A percentile compares a stretch with the other conserved stretches of the same genome.
These are phyloP conservation scores for Scartelaos histophorus DNA, from an alignment of 2,113 vertebrate species.

Conservation along the genomic window DNA sequence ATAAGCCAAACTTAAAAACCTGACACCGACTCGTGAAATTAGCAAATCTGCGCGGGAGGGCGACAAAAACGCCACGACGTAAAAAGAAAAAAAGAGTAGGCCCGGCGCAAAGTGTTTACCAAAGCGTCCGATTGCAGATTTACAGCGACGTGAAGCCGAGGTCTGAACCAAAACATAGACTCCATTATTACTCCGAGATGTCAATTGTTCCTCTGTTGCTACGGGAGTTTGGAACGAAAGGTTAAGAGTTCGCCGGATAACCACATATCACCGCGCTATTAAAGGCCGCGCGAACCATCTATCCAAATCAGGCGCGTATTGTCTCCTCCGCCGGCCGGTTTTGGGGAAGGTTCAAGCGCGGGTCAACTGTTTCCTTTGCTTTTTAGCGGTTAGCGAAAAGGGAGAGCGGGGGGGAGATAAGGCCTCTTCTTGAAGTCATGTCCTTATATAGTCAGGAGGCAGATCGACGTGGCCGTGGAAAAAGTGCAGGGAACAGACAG, in stretches of 20 bases:
- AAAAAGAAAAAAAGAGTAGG: no score
- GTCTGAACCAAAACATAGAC: background rate
- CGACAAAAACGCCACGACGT: no score
- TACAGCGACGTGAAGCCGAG: background rate
- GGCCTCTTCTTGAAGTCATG: conserved; percentile 27
- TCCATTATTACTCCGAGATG: background rate
- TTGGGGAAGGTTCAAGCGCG: background rate
- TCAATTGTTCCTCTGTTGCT: background rate
- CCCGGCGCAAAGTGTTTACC: background rate
- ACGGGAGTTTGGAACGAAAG: background rate
- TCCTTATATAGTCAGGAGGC: conserved; percentile 64
- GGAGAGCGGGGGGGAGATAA: conserved; percentile 30
- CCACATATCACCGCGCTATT: background rate
- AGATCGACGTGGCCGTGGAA: conserved; percentile 18
- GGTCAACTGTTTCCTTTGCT: conserved; percentile 39
- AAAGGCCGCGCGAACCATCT: background rate
- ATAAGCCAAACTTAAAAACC: no score
- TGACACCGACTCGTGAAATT: no score
- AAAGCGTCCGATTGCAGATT: background rate
- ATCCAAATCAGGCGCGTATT: background rate
- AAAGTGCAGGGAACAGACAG: conserved; percentile 15
- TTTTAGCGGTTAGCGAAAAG: conserved; percentile 9
- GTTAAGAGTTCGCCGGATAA: background rate
- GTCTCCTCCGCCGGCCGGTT: conserved; percentile 1
- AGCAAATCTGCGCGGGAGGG: no score